These are phyloP conservation scores for Gobionotothen gibberifrons DNA, from an alignment of 2,797 vertebrate genomes.

Conservation along the genomic window DNA sequence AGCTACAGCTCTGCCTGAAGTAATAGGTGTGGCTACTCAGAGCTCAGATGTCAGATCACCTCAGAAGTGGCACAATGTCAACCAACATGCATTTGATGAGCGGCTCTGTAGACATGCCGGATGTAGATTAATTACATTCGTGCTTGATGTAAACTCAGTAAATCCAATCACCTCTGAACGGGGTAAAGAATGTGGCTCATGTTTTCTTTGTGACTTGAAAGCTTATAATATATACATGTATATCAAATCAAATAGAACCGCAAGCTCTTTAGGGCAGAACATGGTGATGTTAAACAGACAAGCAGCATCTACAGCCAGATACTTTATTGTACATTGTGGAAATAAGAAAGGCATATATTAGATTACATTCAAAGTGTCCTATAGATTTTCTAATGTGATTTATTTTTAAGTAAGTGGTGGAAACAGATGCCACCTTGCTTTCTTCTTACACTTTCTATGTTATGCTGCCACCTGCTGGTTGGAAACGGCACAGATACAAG, in stretches of 20 bases:
- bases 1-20: slow-evolving; percentile 23
- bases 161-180: not conserved
- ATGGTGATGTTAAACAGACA: not conserved
- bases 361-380: not conserved
- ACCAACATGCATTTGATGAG: slow-evolving; percentile 8
- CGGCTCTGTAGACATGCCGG: slow-evolving; percentile 5
- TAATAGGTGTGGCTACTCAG: slow-evolving; percentile 9
- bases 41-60: slow-evolving; percentile 3
- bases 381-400: not conserved
- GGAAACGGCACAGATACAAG: not conserved
- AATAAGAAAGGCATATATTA: not conserved
- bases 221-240: not conserved
- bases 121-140: not conserved
- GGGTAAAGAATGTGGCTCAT: not conserved
- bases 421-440: not conserved
- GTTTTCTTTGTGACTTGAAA: not conserved
- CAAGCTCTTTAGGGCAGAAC: not conserved
- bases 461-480: slow-evolving; percentile 74
- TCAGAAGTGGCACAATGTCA: slow-evolving; percentile 10
- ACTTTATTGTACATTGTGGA: not conserved
- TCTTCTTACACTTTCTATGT: slow-evolving; percentile 3
- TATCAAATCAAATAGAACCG: not conserved
- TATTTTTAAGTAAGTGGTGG: not conserved
- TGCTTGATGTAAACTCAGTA: not conserved
- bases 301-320: no score